Base-by-base conservation (phyloP, 2,113 vertebrate genomes). In the Takifugu flavidus region DNA sequence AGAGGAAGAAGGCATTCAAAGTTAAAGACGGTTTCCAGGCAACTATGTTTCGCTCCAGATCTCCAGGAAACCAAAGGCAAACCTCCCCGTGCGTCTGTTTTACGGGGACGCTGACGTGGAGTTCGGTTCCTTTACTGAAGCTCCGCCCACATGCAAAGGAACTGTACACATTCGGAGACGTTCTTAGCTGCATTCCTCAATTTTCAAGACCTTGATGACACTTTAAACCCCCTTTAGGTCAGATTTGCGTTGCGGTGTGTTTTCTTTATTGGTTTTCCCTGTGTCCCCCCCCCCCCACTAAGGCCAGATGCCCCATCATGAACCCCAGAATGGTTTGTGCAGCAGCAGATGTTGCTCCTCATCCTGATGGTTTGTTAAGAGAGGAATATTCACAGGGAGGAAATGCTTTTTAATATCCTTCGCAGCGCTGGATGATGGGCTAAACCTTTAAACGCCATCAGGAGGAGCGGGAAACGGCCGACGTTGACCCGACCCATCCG, bases 361-460 rank as follows among this genome's bases (percentile, higher is more conserved):
- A 53, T 28, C 29, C 55, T 27, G 49, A 34, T 39, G 34, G 8
- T 25, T 55, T 34, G 25, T 62, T 44, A 25, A 50, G 43, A 59
- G 25, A 14, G 39, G 50, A 50, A 56, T 50, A 44, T 73, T 56
- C 54, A 14, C 31, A 27, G 56, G 31, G 34, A 63, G 61, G 14
- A 45, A 70, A 65, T 66, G 62, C 67, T 62, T 78, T 80, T 28
- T 64, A 81, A 68, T 25, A 53, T 77, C 63, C 51, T 3, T 3
- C 46, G 20, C 62, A 61, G 88, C 89, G 83, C 39, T 81, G 70
- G 70, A 27, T 13, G 25, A 25, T 27, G 26, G 15, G 82, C 69
- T 56, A 59, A 78, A 49, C 64, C 67, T 70, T 83, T 79, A 50
- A 70, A 67, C 75, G 80, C 57, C 78, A 77, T 83, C 73, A 66